These are phyloP conservation scores for Anodontia alba DNA, from an alignment of 2,888 invertebrate species.

Conservation along the genomic window DNA sequence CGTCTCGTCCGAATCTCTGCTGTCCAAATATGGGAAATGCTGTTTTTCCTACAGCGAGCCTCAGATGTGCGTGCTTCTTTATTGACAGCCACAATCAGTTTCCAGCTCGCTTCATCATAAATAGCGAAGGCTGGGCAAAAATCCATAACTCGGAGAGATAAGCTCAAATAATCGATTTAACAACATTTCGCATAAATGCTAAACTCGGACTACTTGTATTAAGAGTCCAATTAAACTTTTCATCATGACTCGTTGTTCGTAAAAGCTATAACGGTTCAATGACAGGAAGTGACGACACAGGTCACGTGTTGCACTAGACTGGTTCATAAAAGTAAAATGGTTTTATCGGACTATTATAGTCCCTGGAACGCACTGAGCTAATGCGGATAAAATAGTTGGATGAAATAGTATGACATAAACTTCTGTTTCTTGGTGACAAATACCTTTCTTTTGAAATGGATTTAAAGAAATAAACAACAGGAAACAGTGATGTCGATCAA, in stretches of 20 bases:
- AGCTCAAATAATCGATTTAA: constrained; percentile 58
- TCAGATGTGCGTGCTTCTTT: constrained; percentile 8
- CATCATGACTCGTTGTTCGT: constrained; percentile 9
- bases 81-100: constrained; percentile 44
- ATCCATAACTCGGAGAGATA: constrained; percentile 54
- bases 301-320: constrained; percentile 61
- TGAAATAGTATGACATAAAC: not conserved
- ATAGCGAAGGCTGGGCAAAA: constrained; percentile 35
- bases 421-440: too few species aligned
- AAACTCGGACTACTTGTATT: constrained; percentile 17
- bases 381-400: not conserved
- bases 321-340: constrained; percentile 61
- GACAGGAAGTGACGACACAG: constrained; percentile 54
- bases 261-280: constrained; percentile 25
- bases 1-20: too few species aligned
- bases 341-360: constrained; percentile 44
- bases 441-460: too few species aligned
- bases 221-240: constrained; percentile 19
- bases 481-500: too few species aligned
- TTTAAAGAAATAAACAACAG: too few species aligned
- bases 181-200: constrained; percentile 42
- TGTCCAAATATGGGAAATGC: too few species aligned
- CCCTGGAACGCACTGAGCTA: constrained; percentile 1
- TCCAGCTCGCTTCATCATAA: constrained; percentile 50
- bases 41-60: too few species aligned